Base-by-base conservation (phyloP, 2,888 invertebrate genomes). In the Megaustenia siamemsis region DNA sequence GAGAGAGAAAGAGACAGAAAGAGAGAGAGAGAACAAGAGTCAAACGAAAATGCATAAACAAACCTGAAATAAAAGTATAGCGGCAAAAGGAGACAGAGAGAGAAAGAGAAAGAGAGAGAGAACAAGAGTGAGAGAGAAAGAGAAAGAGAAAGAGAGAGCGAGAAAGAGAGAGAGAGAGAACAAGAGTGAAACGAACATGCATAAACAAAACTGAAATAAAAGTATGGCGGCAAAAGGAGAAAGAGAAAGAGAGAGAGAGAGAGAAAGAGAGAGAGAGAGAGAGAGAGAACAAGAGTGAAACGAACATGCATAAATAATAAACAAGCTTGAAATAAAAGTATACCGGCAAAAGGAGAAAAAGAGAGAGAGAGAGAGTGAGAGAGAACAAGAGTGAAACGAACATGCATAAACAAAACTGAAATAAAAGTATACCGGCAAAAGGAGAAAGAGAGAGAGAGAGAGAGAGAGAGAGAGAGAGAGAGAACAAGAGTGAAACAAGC, bases 401-500 rank as follows among this genome's bases (percentile, higher is more conserved):
- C 1, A 63, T 4, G 28, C 5, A 5, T 56, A 56, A 18, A 24
- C 15, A 6, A 56, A 56, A 12, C 18, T 5, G 10, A 5, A 56
- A 5, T 10, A 56, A 24, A 56, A 4, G 43, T 40, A 66, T 40
- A 66, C 66, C 38, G 79, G 40, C 66, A 63, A 68, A 66, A 68
- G 40, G 66, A 43, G 79, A 66, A 68, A 79, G 68, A 79, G 63
- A 66, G 66, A 79, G 79, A 79, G 40, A 79, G 45, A 66, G 28
- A 66, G 66, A 66, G 40, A 66, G 45, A 66, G n/a, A 60, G 53
- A 60, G 35, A 56, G 60, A 60, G 60, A 38, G 56, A 78, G 35
- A 71, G 71, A 71, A 2, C 18, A 40, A 71, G 43, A 38, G 18
- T 40, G 43, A 71, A 21, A 56, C 18, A 56, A 24, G 0, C 21